A percentile compares a stretch with the other conserved stretches of the same genome.
These are phyloP conservation scores for Collichthys lucidus DNA, from an alignment of 2,113 vertebrate species.

Conservation along the genomic window DNA sequence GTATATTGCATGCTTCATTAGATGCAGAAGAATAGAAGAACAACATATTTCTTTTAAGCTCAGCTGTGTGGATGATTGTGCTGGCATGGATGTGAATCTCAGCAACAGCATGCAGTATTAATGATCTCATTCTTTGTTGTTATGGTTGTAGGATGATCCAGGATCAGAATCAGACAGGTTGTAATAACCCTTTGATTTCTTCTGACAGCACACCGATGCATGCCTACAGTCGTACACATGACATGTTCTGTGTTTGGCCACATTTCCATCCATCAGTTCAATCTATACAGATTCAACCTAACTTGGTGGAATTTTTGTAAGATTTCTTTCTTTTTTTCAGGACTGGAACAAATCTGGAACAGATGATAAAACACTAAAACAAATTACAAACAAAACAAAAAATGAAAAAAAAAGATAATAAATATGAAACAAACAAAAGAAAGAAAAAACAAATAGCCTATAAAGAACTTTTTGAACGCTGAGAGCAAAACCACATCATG, in stretches of 20 bases:
- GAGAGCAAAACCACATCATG: neutral
- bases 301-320: too few species aligned
- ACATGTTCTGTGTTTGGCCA: conserved; percentile 34
- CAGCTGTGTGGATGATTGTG: neutral
- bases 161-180: conserved; percentile 37
- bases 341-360: too few species aligned
- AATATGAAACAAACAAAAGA: too few species aligned
- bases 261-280: conserved; percentile 48
- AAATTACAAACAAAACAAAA: too few species aligned
- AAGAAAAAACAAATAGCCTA: too few species aligned
- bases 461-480: neutral
- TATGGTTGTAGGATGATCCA: neutral
- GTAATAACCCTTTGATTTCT: conserved; percentile 49
- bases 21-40: neutral
- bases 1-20: neutral
- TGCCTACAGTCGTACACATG: conserved; percentile 47
- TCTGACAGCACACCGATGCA: too few species aligned
- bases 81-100: conserved; percentile 4
- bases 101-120: neutral
- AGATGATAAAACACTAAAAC: too few species aligned
- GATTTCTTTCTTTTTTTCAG: too few species aligned
- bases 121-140: conserved; percentile 17
- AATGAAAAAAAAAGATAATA: too few species aligned
- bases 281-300: too few species aligned
- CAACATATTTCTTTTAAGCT: neutral